Percentiles rank a stretch among this genome's conserved stretches.
Evolutionary conservation across 1,140 invertebrate species (phyloP).

Genomic region (Coptotermes formosanus): DNA sequence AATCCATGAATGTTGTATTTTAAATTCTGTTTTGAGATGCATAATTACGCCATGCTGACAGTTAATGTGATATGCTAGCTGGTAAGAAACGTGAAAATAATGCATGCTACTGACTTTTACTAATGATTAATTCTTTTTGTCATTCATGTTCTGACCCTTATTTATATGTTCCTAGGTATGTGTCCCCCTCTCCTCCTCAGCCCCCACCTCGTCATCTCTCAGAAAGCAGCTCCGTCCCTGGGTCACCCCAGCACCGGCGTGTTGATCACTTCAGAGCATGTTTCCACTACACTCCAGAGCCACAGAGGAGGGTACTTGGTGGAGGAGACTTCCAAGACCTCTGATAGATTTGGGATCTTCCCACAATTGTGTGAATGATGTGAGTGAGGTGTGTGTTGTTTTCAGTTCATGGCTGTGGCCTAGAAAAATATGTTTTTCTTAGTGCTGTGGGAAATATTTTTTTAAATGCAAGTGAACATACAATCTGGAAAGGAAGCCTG

Average conservation of each 20-base stretch:
- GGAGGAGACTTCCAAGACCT: conserved; percentile 30
- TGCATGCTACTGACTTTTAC: neutral
- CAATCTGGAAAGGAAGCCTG: neutral
- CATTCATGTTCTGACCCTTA: too few species aligned
- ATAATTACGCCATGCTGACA: neutral
- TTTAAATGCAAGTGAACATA: neutral
- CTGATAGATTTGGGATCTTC: conserved; percentile 20
- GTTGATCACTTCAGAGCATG: conserved; percentile 49
- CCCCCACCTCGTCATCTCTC: conserved; percentile 58
- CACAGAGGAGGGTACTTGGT: conserved; percentile 61
- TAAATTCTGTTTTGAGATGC: too few species aligned
- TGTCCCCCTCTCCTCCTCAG: conserved; percentile 66
- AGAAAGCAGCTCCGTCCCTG: conserved; percentile 65
- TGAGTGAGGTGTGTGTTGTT: neutral
- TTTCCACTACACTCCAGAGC: conserved; percentile 70
- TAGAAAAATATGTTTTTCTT: neutral
- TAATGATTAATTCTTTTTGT: neutral
- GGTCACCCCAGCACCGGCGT: conserved; percentile 63
- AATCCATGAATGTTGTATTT: too few species aligned
- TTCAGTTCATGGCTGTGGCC: neutral
- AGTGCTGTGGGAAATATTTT: neutral
- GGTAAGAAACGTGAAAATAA: conserved; percentile 24
- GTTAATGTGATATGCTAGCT: conserved; percentile 30
- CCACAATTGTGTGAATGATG: neutral
- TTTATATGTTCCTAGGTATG: conserved; percentile 50